Conservation (phyloP, 2,888 invertebrate species). For the Pammene aurita region DNA sequence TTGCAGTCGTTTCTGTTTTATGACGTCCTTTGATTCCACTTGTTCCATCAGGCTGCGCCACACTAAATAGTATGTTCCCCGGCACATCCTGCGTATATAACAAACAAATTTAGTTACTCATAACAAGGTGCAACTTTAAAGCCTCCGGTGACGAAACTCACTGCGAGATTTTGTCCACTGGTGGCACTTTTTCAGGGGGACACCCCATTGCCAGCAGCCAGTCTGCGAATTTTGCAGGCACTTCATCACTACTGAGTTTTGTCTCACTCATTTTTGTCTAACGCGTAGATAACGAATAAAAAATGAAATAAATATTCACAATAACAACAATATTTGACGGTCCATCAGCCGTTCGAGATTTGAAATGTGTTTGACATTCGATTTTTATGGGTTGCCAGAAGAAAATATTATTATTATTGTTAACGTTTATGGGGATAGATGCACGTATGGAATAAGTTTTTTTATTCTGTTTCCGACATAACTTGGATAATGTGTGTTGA, state of each 20-base stretch:
- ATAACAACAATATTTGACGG: slow-evolving; percentile 15
- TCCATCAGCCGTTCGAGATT: slow-evolving; percentile 13
- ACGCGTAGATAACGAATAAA: not conserved
- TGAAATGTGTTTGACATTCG: slow-evolving; percentile 9
- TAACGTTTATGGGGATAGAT: not conserved
- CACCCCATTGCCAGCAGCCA: slow-evolving; percentile 76
- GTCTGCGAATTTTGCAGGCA: slow-evolving; percentile 69
- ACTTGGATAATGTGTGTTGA: too few relatives aligned
- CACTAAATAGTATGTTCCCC: slow-evolving; percentile 75
- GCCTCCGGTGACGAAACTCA: slow-evolving; percentile 52
- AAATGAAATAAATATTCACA: not conserved
- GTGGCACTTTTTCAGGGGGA: slow-evolving; percentile 69
- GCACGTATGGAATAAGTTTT: not conserved
- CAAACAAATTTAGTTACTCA: not conserved
- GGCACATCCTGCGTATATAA: slow-evolving; percentile 63
- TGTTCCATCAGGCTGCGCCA: slow-evolving; percentile 76
- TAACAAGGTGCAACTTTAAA: not conserved
- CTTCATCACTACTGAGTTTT: slow-evolving; percentile 67
- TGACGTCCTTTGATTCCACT: slow-evolving; percentile 62
- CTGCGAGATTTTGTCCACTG: slow-evolving; percentile 67
- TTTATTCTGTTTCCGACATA: too few relatives aligned
- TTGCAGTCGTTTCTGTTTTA: slow-evolving; percentile 64
- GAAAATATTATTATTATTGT: not conserved
- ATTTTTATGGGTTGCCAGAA: slow-evolving; percentile 6
- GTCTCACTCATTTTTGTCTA: slow-evolving; percentile 54